phyloP scores from a whole-genome alignment of 2,888 invertebrate genomes.

The Drosophila nigricruria region DNA sequence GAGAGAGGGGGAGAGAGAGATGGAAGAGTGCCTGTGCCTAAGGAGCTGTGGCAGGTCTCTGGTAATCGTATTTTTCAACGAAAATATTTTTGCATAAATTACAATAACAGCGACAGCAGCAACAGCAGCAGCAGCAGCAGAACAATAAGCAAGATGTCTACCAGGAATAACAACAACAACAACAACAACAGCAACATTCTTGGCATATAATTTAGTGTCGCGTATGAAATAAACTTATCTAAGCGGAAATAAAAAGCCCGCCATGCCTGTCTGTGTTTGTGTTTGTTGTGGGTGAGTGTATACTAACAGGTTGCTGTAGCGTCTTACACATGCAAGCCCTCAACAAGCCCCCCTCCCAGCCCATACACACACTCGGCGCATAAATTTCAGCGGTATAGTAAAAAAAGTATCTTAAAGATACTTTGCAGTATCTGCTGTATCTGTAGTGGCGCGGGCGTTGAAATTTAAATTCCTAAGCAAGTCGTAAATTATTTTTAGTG shows the following conservation, averaged over 20 bases:
- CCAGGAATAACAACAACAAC: conserved; percentile 54
- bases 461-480: conserved; percentile 78
- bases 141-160: conserved; percentile 78
- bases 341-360: conserved; percentile 1
- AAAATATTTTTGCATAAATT: conserved; percentile 80
- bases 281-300: conserved; percentile 40
- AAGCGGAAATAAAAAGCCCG: conserved; percentile 76
- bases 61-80: conserved; percentile 72
- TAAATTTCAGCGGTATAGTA: conserved; percentile 60
- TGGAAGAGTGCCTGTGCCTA: conserved; percentile 23
- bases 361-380: conserved; percentile 52
- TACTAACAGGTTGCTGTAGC: conserved; percentile 68
- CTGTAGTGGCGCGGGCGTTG: conserved; percentile 63
- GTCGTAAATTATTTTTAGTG: conserved; percentile 81
- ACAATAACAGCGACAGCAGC: conserved; percentile 72
- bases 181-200: conserved; percentile 61
- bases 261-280: conserved; percentile 18
- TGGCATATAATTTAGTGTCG: conserved; percentile 82
- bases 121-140: conserved; percentile 51
- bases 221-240: conserved; percentile 82
- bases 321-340: conserved; percentile 48
- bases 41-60: conserved; percentile 40
- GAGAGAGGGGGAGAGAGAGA: background rate
- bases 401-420: conserved; percentile 53
- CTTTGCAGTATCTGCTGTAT: conserved; percentile 50